These are phyloP conservation scores for Vipera ursinii DNA, from an alignment of 2,797 vertebrate species.

Conservation along the genomic window DNA sequence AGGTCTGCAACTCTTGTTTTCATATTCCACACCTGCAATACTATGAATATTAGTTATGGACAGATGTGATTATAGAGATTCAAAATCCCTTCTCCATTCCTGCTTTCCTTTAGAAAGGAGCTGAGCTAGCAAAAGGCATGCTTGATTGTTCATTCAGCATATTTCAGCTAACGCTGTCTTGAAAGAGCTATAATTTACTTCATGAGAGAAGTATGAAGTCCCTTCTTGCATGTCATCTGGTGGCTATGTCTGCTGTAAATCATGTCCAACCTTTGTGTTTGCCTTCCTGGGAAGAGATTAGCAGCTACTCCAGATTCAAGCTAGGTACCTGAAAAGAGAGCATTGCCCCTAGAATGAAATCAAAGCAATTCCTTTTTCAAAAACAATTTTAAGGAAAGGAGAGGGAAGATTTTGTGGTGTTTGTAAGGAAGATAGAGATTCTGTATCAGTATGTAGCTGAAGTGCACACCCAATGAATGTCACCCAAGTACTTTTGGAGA, in stretches of 20 bases:
- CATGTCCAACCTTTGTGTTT: not conserved
- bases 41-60: not conserved
- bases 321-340: not conserved
- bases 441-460: not conserved
- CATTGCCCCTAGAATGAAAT: not conserved
- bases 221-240: slow-evolving; percentile 1
- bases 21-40: not conserved
- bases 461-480: not conserved
- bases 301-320: not conserved
- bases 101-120: not conserved
- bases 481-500: not conserved
- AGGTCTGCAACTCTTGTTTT: not conserved
- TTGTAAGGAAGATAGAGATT: not conserved
- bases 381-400: not conserved
- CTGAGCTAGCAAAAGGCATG: not conserved
- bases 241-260: slow-evolving; percentile 32
- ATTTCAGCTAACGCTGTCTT: slow-evolving; percentile 45
- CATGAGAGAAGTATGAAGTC: slow-evolving; percentile 16
- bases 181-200: slow-evolving; percentile 49
- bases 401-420: not conserved
- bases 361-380: not conserved
- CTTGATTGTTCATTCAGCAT: slow-evolving; percentile 21
- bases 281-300: not conserved
- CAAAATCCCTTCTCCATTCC: not conserved
- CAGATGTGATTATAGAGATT: not conserved